A percentile compares a stretch with the other conserved stretches of the same genome.
phyloP scores from a whole-genome alignment of 2,113 vertebrate genomes.

The Genyomyrus donnyi region DNA sequence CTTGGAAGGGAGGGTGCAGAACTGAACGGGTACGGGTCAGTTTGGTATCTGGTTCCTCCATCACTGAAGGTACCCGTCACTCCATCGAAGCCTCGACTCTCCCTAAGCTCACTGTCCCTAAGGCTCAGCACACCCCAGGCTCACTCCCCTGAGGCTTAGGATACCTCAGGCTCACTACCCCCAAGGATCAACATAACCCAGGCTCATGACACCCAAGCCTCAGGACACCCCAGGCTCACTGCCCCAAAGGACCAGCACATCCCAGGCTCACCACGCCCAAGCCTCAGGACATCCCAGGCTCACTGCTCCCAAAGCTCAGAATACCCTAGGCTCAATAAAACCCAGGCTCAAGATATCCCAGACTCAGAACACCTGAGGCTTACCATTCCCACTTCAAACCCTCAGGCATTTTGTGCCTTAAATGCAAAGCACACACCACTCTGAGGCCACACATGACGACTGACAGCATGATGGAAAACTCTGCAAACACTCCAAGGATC shows the following conservation, averaged over 20 bases:
- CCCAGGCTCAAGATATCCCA: not conserved
- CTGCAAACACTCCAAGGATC: not conserved
- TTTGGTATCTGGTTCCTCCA: not conserved
- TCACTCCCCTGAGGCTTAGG: not conserved
- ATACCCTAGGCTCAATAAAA: not conserved
- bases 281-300: not conserved
- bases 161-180: not conserved
- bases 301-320: not conserved
- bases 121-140: not conserved
- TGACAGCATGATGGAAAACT: not conserved
- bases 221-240: not conserved
- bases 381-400: not conserved
- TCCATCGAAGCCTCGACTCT: too few species aligned
- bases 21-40: not conserved
- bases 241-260: not conserved
- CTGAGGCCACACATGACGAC: not conserved
- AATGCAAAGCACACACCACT: not conserved
- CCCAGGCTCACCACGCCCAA: not conserved
- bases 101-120: not conserved
- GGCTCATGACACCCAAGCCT: not conserved
- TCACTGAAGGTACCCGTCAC: too few species aligned
- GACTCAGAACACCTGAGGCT: not conserved
- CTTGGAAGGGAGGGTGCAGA: not conserved
- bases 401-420: not conserved
- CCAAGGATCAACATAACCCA: not conserved